Evolutionary conservation across 2,888 invertebrate genomes (phyloP).

Genomic region (Cryptocephalus moraei): DNA sequence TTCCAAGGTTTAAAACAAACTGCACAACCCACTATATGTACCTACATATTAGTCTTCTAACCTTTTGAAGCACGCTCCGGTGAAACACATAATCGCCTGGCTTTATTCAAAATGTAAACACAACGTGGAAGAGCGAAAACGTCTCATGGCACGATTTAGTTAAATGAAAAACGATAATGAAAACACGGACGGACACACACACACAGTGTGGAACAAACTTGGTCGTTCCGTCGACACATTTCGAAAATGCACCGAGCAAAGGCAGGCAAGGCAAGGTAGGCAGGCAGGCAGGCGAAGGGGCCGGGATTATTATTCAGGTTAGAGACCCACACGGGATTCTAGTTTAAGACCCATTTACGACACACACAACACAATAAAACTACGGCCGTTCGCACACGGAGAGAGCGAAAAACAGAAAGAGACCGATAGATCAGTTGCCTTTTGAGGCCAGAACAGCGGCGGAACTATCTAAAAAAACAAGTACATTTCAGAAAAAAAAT

Average conservation of each 20-base stretch:
- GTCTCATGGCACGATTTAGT: not conserved
- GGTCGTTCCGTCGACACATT: constrained; percentile 10
- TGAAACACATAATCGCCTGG: constrained; percentile 17
- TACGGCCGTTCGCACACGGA: constrained; percentile 34
- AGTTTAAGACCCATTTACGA: constrained; percentile 30
- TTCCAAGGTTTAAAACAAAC: too few relatives aligned
- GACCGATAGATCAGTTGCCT: too few relatives aligned
- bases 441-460: too few relatives aligned
- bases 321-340: constrained; percentile 28
- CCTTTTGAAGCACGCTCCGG: constrained; percentile 5
- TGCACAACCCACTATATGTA: too few relatives aligned
- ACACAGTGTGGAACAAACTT: not conserved
- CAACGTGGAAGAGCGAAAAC: constrained; percentile 16
- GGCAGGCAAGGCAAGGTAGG: not conserved
- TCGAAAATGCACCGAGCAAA: constrained; percentile 18
- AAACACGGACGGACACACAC: not conserved
- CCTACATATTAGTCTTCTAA: constrained; percentile 2
- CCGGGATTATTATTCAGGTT: constrained; percentile 21
- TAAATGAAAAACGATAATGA: constrained; percentile 2
- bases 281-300: constrained; percentile 16
- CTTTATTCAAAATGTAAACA: constrained; percentile 19
- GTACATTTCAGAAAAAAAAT: too few relatives aligned
- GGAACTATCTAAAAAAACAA: too few relatives aligned
- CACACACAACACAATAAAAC: constrained; percentile 28
- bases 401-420: not conserved